These are phyloP conservation scores for Esperia sulphurella DNA, from an alignment of 2,888 invertebrate species.

Conservation along the genomic window DNA sequence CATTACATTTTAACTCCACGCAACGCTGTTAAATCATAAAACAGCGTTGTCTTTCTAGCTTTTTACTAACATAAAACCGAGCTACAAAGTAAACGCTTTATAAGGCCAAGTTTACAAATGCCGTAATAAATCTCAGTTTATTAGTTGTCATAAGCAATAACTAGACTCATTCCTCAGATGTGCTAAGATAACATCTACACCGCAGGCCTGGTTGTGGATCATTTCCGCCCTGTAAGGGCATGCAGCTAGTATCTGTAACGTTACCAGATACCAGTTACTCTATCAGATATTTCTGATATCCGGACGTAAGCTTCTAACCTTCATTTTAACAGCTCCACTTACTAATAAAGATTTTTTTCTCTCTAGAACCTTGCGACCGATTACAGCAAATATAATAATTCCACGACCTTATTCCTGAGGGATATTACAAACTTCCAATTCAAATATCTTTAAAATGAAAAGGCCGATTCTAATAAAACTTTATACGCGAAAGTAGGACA, in stretches of 20 bases:
- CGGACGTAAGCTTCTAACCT: not conserved
- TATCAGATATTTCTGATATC: not conserved
- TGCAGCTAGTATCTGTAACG: not conserved
- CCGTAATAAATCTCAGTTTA: slow-evolving; percentile 19
- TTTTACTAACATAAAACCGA: slow-evolving; percentile 6
- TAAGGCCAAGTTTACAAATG: slow-evolving; percentile 25
- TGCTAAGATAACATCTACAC: slow-evolving; percentile 1
- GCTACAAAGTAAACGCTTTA: slow-evolving; percentile 30
- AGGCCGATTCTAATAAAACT: too few species aligned
- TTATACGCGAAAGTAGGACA: too few species aligned
- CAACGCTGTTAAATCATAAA: too few species aligned
- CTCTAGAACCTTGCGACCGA: too few species aligned
- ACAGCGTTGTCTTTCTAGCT: too few species aligned
- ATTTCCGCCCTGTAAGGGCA: slow-evolving; percentile 1
- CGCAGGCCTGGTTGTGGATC: not conserved
- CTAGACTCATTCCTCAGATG: slow-evolving; percentile 7
- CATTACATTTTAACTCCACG: too few species aligned
- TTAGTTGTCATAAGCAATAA: slow-evolving; percentile 17
- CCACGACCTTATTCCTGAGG: too few species aligned
- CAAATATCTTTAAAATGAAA: too few species aligned
- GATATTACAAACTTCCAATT: too few species aligned
- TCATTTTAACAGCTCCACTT: not conserved
- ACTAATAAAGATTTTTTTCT: too few species aligned
- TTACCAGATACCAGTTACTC: not conserved
- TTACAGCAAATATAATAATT: too few species aligned